phyloP scores from a whole-genome alignment of 2,113 vertebrate species.

The Hippopotamus amphibius region DNA sequence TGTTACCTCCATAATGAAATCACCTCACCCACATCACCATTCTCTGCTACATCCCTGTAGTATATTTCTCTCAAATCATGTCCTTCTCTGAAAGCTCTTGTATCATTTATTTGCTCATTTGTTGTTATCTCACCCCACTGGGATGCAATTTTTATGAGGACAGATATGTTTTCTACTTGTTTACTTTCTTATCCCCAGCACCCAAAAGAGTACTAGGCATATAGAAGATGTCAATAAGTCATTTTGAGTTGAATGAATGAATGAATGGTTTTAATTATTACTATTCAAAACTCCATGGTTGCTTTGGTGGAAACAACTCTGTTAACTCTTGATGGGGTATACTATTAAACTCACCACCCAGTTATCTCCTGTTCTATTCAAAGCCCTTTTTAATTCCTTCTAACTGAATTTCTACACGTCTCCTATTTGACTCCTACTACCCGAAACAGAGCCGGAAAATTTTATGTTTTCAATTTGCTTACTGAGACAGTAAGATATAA shows the following conservation, averaged over 20 bases:
- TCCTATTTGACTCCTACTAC: not conserved
- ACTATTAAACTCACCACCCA: not conserved
- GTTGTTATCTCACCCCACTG: not conserved
- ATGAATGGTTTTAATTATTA: not conserved
- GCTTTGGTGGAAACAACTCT: not conserved
- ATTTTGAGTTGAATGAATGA: not conserved
- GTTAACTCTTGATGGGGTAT: not conserved
- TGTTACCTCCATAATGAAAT: not conserved
- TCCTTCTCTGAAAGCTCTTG: not conserved
- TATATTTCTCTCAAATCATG: not conserved
- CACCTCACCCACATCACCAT: not conserved
- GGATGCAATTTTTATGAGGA: not conserved
- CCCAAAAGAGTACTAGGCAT: not conserved
- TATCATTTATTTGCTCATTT: not conserved
- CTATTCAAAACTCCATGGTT: not conserved
- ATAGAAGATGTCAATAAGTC: not conserved
- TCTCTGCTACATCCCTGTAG: not conserved
- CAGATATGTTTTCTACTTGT: conserved; percentile 12
- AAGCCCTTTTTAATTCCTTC: not conserved
- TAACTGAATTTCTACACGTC: not conserved
- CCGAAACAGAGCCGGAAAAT: not conserved
- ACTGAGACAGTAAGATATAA: conserved; percentile 16
- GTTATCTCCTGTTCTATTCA: not conserved
- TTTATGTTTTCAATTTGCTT: conserved; percentile 46
- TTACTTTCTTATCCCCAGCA: not conserved